These are phyloP conservation scores for Vulpes lagopus DNA, from an alignment of 2,113 vertebrate species.

Conservation along the genomic window DNA sequence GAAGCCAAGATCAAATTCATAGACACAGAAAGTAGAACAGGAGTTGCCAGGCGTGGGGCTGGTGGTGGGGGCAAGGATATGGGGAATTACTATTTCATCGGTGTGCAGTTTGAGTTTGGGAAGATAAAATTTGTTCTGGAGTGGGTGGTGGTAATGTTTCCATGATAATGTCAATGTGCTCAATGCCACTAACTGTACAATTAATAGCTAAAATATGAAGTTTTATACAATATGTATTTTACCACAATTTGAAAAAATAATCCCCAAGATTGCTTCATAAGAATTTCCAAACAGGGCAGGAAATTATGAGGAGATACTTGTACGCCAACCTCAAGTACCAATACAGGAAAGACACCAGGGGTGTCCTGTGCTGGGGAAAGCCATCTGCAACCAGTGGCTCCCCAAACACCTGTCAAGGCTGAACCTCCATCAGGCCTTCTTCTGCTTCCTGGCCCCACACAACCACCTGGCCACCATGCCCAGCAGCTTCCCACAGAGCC, in stretches of 20 bases:
- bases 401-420: too few relatives aligned
- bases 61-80: background rate
- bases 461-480: background rate
- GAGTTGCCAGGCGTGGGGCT: background rate
- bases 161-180: background rate
- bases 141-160: background rate
- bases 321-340: background rate
- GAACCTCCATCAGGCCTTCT: conserved; percentile 64
- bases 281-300: background rate
- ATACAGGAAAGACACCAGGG: too few relatives aligned
- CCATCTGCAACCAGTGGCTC: background rate
- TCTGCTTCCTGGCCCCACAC: conserved; percentile 50
- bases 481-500: conserved; percentile 75
- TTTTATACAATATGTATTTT: background rate
- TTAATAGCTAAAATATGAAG: background rate
- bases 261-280: background rate
- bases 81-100: too few relatives aligned
- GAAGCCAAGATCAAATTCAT: background rate
- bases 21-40: background rate
- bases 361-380: background rate
- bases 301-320: background rate
- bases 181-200: background rate
- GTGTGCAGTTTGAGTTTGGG: background rate
- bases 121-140: background rate
- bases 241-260: background rate